These are phyloP conservation scores for Augochlorella aurata DNA, from an alignment of 2,888 invertebrate genomes.

Conservation along the genomic window DNA sequence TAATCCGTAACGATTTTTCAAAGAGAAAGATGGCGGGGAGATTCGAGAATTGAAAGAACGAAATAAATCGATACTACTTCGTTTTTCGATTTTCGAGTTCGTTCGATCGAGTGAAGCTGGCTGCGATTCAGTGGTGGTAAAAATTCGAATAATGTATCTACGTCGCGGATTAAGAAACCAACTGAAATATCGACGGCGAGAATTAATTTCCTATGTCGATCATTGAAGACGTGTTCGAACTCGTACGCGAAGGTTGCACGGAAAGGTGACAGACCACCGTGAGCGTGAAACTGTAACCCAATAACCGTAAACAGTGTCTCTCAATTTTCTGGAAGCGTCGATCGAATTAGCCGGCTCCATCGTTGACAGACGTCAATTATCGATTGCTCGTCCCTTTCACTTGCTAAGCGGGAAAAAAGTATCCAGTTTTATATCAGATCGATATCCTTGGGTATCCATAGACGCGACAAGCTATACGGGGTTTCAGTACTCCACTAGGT, in stretches of 20 bases:
- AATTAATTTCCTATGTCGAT: constrained; percentile 39
- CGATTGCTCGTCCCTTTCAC: background rate
- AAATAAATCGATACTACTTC: constrained; percentile 11
- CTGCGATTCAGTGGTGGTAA: background rate
- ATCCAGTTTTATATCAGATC: background rate
- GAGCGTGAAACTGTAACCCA: constrained; percentile 70
- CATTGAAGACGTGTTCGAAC: constrained; percentile 44
- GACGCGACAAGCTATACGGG: background rate
- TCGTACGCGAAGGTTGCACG: constrained; percentile 43
- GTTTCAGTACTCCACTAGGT: background rate
- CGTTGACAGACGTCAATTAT: background rate
- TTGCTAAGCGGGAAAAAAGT: background rate
- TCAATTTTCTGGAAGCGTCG: constrained; percentile 55
- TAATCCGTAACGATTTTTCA: constrained; percentile 18
- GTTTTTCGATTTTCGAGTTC: background rate
- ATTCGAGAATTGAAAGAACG: constrained; percentile 15
- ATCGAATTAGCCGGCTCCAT: constrained; percentile 6
- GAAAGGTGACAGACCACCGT: constrained; percentile 69
- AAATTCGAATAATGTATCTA: constrained; percentile 2
- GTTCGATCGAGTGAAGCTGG: background rate
- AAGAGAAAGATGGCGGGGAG: background rate
- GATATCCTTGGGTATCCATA: background rate
- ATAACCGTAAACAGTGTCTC: constrained; percentile 66
- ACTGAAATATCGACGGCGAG: constrained; percentile 20
- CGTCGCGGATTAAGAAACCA: background rate